Conservation (phyloP, 1,140 invertebrate species). For the Druon quercuslanigerum region DNA sequence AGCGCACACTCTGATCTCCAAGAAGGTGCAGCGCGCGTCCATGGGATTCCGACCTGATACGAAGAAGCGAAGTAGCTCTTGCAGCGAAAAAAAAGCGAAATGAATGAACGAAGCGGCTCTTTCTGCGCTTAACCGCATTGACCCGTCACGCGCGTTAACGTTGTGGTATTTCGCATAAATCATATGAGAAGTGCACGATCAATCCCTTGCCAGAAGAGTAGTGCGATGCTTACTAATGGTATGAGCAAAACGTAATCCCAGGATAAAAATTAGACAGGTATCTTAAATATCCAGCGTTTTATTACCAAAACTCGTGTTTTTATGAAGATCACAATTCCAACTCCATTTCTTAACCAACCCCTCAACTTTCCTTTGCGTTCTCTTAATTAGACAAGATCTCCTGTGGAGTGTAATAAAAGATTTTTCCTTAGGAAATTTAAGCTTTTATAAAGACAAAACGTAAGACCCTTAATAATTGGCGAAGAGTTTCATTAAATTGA, state of each 20-base stretch:
- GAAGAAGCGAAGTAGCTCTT: background rate
- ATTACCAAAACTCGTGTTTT: background rate
- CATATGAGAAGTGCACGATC: background rate
- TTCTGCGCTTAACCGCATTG: background rate
- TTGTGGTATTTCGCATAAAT: background rate
- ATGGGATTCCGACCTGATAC: background rate
- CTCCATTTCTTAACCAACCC: constrained; percentile 1
- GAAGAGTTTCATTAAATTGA: background rate
- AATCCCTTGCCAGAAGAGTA: background rate
- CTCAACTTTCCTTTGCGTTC: constrained; percentile 14
- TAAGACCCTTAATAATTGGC: background rate
- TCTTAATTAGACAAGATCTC: constrained; percentile 8
- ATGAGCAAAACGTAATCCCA: background rate
- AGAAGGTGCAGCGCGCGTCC: constrained; percentile 4
- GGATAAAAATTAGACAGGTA: background rate
- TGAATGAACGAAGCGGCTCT: background rate
- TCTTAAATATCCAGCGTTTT: background rate
- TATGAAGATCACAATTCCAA: constrained; percentile 13
- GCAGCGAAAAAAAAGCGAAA: background rate
- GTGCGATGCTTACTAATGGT: background rate
- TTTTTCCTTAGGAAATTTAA: background rate
- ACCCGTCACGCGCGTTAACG: background rate
- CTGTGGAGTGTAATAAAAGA: background rate
- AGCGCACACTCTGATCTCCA: background rate
- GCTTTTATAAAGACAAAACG: constrained; percentile 4